These are phyloP conservation scores for Halesus radiatus DNA, from an alignment of 1,140 invertebrate species.

Conservation along the genomic window DNA sequence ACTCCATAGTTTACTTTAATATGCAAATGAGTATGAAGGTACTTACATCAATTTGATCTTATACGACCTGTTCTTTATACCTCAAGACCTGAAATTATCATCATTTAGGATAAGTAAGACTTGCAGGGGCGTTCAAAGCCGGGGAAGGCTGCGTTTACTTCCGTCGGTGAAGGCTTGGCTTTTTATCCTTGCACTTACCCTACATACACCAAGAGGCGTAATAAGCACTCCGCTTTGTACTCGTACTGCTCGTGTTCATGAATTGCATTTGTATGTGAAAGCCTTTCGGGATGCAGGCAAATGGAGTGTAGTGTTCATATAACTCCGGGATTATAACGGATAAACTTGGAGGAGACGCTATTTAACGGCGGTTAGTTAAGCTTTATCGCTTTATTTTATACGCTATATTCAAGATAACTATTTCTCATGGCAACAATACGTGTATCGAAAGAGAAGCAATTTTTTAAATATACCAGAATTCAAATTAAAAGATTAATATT, in stretches of 20 bases:
- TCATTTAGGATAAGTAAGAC: constrained; percentile 46
- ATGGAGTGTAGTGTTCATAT: constrained; percentile 24
- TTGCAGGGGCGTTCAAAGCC: not conserved
- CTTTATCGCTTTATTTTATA: not conserved
- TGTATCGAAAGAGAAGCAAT: too few relatives aligned
- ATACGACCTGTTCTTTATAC: constrained; percentile 22
- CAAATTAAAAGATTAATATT: too few relatives aligned
- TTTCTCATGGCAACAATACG: too few relatives aligned
- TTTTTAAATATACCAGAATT: too few relatives aligned
- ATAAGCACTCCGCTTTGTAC: constrained; percentile 1
- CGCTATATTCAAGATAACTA: not conserved
- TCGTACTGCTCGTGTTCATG: not conserved
- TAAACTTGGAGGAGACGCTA: not conserved
- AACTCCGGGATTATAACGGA: constrained; percentile 19
- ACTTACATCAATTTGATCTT: constrained; percentile 10
- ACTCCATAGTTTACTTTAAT: not conserved
- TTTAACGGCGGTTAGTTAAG: too few relatives aligned
- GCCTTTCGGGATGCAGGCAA: not conserved
- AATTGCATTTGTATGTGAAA: constrained; percentile 37
- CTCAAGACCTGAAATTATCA: constrained; percentile 48
- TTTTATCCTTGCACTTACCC: constrained; percentile 53
- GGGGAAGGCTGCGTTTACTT: constrained; percentile 24
- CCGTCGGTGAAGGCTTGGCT: constrained; percentile 34
- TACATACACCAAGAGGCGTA: not conserved
- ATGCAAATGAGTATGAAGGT: not conserved